Evolutionary conservation across 2,113 vertebrate species (phyloP).

Genomic region (Ursus arctos): DNA sequence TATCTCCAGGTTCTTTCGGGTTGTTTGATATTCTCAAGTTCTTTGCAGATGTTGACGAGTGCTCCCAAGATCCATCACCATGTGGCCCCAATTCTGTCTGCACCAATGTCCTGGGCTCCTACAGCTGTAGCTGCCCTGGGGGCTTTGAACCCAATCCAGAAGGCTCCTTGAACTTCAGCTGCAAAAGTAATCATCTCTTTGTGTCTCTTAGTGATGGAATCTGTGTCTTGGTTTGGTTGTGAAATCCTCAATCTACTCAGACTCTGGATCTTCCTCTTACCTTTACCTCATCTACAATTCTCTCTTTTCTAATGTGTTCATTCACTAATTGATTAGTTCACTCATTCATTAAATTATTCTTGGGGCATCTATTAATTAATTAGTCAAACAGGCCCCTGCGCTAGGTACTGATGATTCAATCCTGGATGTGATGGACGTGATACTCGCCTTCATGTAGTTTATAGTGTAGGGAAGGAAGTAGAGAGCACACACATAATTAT

Average conservation of each 20-base stretch:
- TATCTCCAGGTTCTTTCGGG: not conserved
- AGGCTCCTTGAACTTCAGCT: slow-evolving; percentile 61
- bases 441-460: not conserved
- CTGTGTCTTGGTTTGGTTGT: not conserved
- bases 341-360: not conserved
- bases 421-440: not conserved
- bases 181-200: slow-evolving; percentile 49
- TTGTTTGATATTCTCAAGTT: not conserved
- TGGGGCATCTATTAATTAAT: not conserved
- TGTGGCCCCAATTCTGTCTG: slow-evolving; percentile 66
- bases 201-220: not conserved
- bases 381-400: not conserved
- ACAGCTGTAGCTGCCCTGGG: not conserved
- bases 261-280: not conserved
- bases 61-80: not conserved
- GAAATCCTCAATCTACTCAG: not conserved
- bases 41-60: slow-evolving; percentile 72
- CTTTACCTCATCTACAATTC: not conserved
- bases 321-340: not conserved
- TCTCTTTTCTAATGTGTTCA: not conserved
- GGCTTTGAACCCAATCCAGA: not conserved
- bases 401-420: not conserved
- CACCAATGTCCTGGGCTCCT: slow-evolving; percentile 49
- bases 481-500: not conserved
- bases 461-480: not conserved